phyloP scores from a whole-genome alignment of 2,888 invertebrate genomes.

The Blomia tropicalis region DNA sequence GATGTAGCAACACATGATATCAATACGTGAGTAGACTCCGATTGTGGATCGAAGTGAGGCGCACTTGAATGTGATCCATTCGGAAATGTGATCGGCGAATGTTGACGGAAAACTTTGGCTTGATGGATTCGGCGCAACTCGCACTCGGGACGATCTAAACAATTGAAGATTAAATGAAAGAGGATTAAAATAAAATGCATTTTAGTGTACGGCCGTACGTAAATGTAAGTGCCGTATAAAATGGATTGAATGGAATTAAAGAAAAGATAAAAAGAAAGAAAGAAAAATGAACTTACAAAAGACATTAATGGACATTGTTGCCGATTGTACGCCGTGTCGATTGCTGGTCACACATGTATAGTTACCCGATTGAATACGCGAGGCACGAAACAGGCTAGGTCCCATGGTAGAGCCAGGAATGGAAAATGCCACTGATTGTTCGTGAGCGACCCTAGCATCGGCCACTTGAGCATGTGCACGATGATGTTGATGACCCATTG shows the following conservation, averaged over 20 bases:
- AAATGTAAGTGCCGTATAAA: background rate
- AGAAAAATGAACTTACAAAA: slow-evolving; percentile 51
- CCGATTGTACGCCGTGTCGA: slow-evolving; percentile 56
- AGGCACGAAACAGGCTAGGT: slow-evolving; percentile 44
- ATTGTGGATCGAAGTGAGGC: background rate
- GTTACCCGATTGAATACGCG: slow-evolving; percentile 53
- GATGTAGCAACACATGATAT: slow-evolving; percentile 63
- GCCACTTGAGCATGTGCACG: background rate
- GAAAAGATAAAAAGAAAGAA: background rate
- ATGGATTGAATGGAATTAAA: background rate
- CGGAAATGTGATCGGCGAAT: background rate
- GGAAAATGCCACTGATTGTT: slow-evolving; percentile 38
- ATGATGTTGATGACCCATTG: slow-evolving; percentile 34
- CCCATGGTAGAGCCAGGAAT: slow-evolving; percentile 17
- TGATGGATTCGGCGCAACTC: slow-evolving; percentile 55
- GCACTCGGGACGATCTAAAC: slow-evolving; percentile 63
- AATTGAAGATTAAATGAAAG: too few species aligned
- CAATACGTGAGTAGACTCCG: slow-evolving; percentile 47
- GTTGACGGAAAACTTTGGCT: slow-evolving; percentile 35
- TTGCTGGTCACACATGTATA: slow-evolving; percentile 52
- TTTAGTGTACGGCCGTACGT: background rate
- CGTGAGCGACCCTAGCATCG: slow-evolving; percentile 34
- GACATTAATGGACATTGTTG: slow-evolving; percentile 56
- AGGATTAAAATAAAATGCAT: too few species aligned
- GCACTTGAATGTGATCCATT: background rate